Conservation (phyloP, 2,113 vertebrate species). For the Stercorarius parasiticus region DNA sequence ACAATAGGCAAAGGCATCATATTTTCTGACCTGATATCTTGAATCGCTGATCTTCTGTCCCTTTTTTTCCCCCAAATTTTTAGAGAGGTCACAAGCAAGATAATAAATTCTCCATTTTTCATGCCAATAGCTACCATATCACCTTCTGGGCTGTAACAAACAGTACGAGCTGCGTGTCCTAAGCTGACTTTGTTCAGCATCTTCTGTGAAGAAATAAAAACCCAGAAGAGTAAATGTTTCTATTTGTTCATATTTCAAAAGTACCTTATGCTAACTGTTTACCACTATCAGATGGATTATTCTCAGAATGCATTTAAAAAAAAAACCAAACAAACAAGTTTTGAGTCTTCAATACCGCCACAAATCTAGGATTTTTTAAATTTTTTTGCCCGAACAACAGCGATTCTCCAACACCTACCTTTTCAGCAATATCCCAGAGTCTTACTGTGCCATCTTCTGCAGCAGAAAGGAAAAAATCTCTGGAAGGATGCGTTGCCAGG, state of each 20-base stretch:
- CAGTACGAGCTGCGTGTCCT: slow-evolving; percentile 89
- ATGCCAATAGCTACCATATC: slow-evolving; percentile 99
- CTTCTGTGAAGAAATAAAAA: slow-evolving; percentile 81
- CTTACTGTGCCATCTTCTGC: slow-evolving; percentile 95
- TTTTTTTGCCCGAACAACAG: neutral
- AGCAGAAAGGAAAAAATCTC: slow-evolving; percentile 93
- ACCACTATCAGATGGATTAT: neutral
- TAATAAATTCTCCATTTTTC: slow-evolving; percentile 97
- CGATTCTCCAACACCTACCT: slow-evolving; percentile 75
- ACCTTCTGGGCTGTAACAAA: slow-evolving; percentile 93
- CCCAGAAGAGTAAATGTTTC: slow-evolving; percentile 5
- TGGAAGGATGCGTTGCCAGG: slow-evolving; percentile 87
- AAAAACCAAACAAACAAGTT: neutral
- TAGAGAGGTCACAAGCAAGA: slow-evolving; percentile 90
- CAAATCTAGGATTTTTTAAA: neutral
- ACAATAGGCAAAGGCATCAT: neutral
- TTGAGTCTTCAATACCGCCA: neutral
- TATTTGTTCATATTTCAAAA: neutral
- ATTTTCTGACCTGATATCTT: slow-evolving; percentile 89
- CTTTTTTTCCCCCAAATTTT: slow-evolving; percentile 99
- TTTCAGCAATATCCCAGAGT: slow-evolving; percentile 94
- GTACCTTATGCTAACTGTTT: neutral
- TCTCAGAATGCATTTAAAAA: neutral
- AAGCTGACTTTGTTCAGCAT: slow-evolving; percentile 97
- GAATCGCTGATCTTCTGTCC: slow-evolving; percentile 89